phyloP scores from a whole-genome alignment of 1,140 invertebrate species.

The Drosophila serrata region DNA sequence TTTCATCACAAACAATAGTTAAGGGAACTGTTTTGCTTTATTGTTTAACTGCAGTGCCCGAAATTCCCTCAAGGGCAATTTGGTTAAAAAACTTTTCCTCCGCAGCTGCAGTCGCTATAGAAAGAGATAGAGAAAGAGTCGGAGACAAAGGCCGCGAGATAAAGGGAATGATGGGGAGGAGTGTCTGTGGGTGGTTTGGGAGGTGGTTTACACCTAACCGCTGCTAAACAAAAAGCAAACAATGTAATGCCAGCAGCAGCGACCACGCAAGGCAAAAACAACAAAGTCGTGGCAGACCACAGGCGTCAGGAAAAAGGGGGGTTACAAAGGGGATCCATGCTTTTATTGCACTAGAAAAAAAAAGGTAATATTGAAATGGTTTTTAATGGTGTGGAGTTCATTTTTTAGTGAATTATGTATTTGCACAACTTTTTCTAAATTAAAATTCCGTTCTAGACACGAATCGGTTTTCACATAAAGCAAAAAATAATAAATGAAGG shows the following conservation, averaged over 20 bases:
- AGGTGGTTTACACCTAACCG: slow-evolving; percentile 35
- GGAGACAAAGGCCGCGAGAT: slow-evolving; percentile 3
- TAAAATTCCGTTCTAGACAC: not conserved
- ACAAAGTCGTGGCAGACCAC: slow-evolving; percentile 54
- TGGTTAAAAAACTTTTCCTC: slow-evolving; percentile 57
- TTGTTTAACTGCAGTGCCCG: slow-evolving; percentile 16
- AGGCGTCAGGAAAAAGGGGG: slow-evolving; percentile 15
- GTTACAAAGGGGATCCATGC: not conserved
- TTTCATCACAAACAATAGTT: not conserved
- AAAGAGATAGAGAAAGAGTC: slow-evolving; percentile 14
- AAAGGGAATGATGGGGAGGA: not conserved
- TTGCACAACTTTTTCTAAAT: no score
- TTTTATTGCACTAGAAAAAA: slow-evolving; percentile 8
- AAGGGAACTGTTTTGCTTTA: slow-evolving; percentile 4
- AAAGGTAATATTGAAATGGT: not conserved
- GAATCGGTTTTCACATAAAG: not conserved
- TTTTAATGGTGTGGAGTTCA: not conserved
- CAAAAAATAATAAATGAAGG: not conserved
- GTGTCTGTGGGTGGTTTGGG: not conserved
- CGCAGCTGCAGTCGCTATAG: slow-evolving; percentile 46
- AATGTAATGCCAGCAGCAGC: slow-evolving; percentile 73
- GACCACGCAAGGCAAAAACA: slow-evolving; percentile 61
- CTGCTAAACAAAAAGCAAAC: slow-evolving; percentile 75
- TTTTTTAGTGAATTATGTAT: not conserved
- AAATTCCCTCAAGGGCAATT: slow-evolving; percentile 40